Evolutionary conservation across 2,113 vertebrate genomes (phyloP).

Genomic region (Reinhardtius hippoglossoides): DNA sequence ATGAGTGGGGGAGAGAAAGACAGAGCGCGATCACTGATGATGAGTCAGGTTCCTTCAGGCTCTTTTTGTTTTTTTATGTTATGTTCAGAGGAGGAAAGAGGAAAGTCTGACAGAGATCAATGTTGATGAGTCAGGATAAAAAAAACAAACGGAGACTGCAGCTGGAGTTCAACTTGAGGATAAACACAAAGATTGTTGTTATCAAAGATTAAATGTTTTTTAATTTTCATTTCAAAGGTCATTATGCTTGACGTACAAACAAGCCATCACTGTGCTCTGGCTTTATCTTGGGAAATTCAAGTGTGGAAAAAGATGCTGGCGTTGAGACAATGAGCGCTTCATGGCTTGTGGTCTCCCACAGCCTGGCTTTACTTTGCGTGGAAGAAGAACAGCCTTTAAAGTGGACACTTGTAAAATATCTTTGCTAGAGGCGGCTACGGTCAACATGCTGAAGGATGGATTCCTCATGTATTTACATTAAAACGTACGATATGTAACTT

Average conservation of each 20-base stretch:
- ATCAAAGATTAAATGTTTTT: constrained; percentile 18
- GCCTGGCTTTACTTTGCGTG: constrained; percentile 9
- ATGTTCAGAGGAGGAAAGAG: constrained; percentile 13
- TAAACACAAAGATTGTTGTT: constrained; percentile 10
- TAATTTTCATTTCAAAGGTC: constrained; percentile 11
- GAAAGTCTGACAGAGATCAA: constrained; percentile 17
- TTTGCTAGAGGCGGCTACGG: not conserved
- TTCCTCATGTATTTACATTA: constrained; percentile 36
- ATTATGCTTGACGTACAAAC: constrained; percentile 22
- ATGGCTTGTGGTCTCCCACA: constrained; percentile 32
- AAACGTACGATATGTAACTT: not conserved
- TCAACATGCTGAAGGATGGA: not conserved
- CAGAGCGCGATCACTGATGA: not conserved
- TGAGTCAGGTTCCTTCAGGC: constrained; percentile 40
- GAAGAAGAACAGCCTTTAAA: constrained; percentile 1
- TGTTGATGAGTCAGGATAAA: constrained; percentile 35
- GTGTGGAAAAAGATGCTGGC: constrained; percentile 23
- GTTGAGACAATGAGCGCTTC: constrained; percentile 10
- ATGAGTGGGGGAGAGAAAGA: not conserved
- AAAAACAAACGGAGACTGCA: constrained; percentile 11
- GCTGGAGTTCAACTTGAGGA: constrained; percentile 12
- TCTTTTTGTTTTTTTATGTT: not conserved
- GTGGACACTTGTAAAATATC: constrained; percentile 38
- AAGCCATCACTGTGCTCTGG: constrained; percentile 23
- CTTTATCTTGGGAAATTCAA: constrained; percentile 30